phyloP scores from a whole-genome alignment of 2,113 vertebrate species.

The Brienomyrus brachyistius region DNA sequence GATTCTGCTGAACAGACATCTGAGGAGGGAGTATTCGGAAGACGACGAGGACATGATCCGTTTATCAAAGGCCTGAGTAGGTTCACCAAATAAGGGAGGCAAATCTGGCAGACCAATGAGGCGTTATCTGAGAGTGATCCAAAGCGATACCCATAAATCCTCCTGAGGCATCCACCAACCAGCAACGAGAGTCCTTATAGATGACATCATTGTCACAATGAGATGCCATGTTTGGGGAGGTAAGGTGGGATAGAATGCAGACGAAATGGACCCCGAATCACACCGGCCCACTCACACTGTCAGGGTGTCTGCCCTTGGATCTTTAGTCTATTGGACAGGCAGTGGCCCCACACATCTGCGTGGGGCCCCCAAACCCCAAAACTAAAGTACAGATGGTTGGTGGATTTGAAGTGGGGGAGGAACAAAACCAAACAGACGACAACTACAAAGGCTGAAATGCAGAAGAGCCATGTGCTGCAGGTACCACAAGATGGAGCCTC shows the following conservation, averaged over 20 bases:
- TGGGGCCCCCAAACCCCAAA: not conserved
- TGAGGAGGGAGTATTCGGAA: not conserved
- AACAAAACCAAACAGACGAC: constrained; percentile 12
- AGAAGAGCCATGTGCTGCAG: not conserved
- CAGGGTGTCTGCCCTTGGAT: not conserved
- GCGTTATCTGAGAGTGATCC: not conserved
- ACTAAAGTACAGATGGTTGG: not conserved
- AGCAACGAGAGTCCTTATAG: not conserved
- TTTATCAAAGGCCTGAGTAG: not conserved
- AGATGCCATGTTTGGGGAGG: not conserved
- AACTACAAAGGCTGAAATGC: not conserved
- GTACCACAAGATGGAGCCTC: not conserved
- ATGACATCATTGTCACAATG: not conserved
- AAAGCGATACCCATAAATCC: not conserved
- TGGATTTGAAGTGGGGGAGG: not conserved
- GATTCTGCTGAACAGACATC: not conserved
- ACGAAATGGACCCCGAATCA: not conserved
- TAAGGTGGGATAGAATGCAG: not conserved
- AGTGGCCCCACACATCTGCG: not conserved
- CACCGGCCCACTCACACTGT: not conserved
- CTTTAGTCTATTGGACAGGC: not conserved
- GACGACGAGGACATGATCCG: not conserved
- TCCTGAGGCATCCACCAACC: not conserved
- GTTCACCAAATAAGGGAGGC: not conserved
- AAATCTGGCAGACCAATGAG: not conserved